Evolutionary conservation across 2,888 invertebrate genomes (phyloP).

Genomic region (Amblyteles armatorius): DNA sequence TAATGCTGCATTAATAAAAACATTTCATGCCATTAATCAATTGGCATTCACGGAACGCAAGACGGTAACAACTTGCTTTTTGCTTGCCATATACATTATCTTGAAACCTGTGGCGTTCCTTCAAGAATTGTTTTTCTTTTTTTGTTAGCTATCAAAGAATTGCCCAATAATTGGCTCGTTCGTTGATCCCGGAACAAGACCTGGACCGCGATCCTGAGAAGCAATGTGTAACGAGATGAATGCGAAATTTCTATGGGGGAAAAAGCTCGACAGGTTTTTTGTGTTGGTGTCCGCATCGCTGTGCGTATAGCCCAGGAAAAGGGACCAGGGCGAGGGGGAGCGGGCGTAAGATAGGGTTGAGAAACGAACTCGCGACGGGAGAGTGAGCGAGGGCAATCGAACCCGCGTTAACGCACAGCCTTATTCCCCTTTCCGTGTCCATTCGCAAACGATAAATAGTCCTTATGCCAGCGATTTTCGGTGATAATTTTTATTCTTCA

Average conservation of each 20-base stretch:
- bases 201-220: background rate
- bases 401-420: no score
- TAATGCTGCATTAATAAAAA: background rate
- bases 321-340: background rate
- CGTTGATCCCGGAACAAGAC: constrained; percentile 1
- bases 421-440: no score
- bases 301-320: background rate
- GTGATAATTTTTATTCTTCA: no score
- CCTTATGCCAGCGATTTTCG: no score
- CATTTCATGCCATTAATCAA: background rate
- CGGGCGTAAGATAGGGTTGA: background rate
- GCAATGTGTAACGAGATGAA: constrained; percentile 36
- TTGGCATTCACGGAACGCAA: background rate
- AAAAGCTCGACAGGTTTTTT: constrained; percentile 37
- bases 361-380: background rate
- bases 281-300: background rate
- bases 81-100: background rate
- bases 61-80: background rate
- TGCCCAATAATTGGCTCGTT: background rate
- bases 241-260: constrained; percentile 6
- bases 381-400: constrained; percentile 8
- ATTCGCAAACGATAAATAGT: no score
- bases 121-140: background rate
- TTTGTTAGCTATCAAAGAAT: background rate
- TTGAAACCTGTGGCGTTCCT: background rate